Percentiles rank a stretch among this genome's conserved stretches.
These are phyloP conservation scores for Hemicrepidius hirtus DNA, from an alignment of 2,888 invertebrate species.

Conservation along the genomic window DNA sequence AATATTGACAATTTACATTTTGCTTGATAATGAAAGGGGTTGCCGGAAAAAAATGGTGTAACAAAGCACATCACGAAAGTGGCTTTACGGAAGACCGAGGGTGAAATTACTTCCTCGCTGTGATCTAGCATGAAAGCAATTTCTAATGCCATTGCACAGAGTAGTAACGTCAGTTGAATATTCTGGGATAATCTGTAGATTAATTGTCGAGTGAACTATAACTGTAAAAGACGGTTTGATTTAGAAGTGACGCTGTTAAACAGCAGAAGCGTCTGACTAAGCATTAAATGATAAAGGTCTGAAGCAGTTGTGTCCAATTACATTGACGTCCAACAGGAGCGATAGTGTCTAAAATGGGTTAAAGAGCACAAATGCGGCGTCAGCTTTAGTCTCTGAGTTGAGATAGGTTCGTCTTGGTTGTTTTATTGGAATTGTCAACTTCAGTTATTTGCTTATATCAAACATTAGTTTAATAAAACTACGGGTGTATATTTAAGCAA, in stretches of 20 bases:
- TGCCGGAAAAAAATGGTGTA: too few species aligned
- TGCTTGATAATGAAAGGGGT: too few species aligned
- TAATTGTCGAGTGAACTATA: background rate
- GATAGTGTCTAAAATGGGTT: slow-evolving; percentile 31
- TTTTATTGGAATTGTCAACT: slow-evolving; percentile 19
- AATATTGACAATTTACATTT: too few species aligned
- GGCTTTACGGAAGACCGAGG: too few species aligned
- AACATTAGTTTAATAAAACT: background rate
- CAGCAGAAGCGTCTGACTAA: slow-evolving; percentile 26
- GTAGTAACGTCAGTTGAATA: too few species aligned
- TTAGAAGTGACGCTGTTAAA: background rate
- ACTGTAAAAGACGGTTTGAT: slow-evolving; percentile 3
- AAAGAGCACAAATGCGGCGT: slow-evolving; percentile 32
- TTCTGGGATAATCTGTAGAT: background rate
- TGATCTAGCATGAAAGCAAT: too few species aligned
- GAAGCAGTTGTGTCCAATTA: slow-evolving; percentile 29
- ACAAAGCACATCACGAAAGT: too few species aligned
- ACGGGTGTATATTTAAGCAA: too few species aligned
- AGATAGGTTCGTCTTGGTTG: background rate
- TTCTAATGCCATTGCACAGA: too few species aligned
- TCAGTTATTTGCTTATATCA: background rate
- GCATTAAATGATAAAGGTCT: slow-evolving; percentile 34
- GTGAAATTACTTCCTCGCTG: too few species aligned
- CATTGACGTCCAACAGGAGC: slow-evolving; percentile 26
- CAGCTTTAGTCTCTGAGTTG: slow-evolving; percentile 24